Evolutionary conservation across 2,888 invertebrate genomes (phyloP).

Genomic region (Candidula unifasciata): DNA sequence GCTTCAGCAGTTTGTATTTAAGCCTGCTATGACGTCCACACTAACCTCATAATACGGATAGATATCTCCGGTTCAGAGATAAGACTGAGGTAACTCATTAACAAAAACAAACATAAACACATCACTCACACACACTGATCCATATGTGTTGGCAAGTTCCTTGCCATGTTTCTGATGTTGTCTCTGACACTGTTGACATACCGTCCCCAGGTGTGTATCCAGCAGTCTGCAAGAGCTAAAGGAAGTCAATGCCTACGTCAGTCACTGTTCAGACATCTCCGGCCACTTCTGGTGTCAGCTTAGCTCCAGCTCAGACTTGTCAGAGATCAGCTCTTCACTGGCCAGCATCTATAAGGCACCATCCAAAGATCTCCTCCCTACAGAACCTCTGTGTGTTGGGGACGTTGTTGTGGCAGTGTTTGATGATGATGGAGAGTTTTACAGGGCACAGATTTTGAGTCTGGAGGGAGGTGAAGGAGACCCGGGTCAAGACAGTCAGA

Average conservation of each 20-base stretch:
- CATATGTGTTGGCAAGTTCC: too few species aligned
- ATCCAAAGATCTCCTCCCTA: not conserved
- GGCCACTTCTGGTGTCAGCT: slow-evolving; percentile 69
- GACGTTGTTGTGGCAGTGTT: slow-evolving; percentile 41
- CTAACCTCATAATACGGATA: too few species aligned
- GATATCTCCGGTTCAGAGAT: too few species aligned
- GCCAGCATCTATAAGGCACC: slow-evolving; percentile 44
- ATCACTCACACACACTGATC: too few species aligned
- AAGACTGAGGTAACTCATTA: too few species aligned
- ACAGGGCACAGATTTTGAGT: slow-evolving; percentile 38
- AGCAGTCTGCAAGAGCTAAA: slow-evolving; percentile 48
- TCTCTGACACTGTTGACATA: not conserved
- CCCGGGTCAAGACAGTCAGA: slow-evolving; percentile 1
- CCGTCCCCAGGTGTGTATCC: slow-evolving; percentile 51
- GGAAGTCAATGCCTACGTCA: slow-evolving; percentile 51
- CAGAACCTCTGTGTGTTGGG: slow-evolving; percentile 6
- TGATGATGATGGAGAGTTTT: slow-evolving; percentile 25
- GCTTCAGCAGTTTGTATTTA: too few species aligned
- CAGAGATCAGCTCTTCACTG: slow-evolving; percentile 58
- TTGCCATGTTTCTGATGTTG: not conserved
- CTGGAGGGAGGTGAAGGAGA: not conserved
- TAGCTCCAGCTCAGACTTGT: slow-evolving; percentile 53
- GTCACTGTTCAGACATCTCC: slow-evolving; percentile 57
- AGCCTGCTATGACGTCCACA: too few species aligned
- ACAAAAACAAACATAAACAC: too few species aligned